Conservation (phyloP, 2,888 invertebrate genomes). For the Cosmia pyralina region DNA sequence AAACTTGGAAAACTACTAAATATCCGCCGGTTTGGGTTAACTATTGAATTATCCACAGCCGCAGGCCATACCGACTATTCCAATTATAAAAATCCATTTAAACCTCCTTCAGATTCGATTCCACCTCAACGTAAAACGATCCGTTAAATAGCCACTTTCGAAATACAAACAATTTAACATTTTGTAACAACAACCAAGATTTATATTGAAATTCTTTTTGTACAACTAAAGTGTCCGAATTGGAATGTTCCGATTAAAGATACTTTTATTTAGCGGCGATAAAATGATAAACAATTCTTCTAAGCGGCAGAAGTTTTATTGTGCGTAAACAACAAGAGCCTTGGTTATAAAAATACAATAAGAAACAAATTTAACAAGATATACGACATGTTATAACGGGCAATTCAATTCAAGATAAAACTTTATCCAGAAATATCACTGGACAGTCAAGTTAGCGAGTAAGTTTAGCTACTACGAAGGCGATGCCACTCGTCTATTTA, state of each 20-base stretch:
- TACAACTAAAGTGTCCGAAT: constrained; percentile 30
- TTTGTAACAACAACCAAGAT: constrained; percentile 38
- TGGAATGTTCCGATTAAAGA: constrained; percentile 45
- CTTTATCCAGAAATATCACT: constrained; percentile 39
- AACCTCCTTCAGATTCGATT: constrained; percentile 36
- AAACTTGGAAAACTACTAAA: constrained; percentile 77
- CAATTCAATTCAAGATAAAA: constrained; percentile 12
- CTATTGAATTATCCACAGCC: constrained; percentile 57
- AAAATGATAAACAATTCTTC: constrained; percentile 35
- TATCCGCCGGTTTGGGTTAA: constrained; percentile 73
- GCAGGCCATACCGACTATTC: constrained; percentile 49
- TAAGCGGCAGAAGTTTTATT: constrained; percentile 21
- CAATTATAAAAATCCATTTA: constrained; percentile 66
- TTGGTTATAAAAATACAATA: constrained; percentile 22
- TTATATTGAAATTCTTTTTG: constrained; percentile 45
- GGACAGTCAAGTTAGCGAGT: constrained; percentile 35
- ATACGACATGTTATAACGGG: constrained; percentile 1
- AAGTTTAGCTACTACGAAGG: constrained; percentile 45
- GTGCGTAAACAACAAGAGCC: constrained; percentile 11
- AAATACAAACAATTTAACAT: constrained; percentile 47
- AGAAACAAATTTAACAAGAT: constrained; percentile 28
- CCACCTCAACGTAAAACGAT: constrained; percentile 32
- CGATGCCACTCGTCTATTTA: constrained; percentile 66
- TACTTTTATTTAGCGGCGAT: constrained; percentile 28
- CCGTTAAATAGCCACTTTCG: constrained; percentile 46